Evolutionary conservation across 2,797 vertebrate species (phyloP), one percentile per base, ranked within the genome.

Genomic region (Eremophila alpestris): DNA sequence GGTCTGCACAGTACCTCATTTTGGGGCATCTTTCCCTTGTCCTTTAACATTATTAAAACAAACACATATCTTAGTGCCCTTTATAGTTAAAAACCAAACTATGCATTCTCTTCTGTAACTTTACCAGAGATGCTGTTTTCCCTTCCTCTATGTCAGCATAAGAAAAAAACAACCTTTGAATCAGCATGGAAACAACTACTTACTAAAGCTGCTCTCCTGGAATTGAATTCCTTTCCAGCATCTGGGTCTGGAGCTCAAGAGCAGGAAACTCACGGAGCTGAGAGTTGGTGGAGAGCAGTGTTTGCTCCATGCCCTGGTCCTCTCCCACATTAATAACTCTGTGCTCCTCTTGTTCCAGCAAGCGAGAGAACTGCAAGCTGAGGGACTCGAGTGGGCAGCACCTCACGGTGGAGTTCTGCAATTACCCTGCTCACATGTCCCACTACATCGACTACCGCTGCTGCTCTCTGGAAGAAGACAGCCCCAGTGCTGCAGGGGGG

Each of bases 381-480:
- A 91, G 96, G 86, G 97, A 97, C 26, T 96, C 97, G 3, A 97
- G 96, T 17, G 83, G 93, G 63, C 96, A 97, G 78, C 97, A 98
- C 43, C 78, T 99, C 46, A 96, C 93, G 3, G 23, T 99, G 13
- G 98, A 99, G 97, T 99, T 99, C 97, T 99, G 98, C 97, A 98
- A 60, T 94, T 99, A 99, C 73, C 92, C 98, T 0, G 97, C 98
- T 22, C 95, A 91, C 79, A 95, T 99, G 98, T 98, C 98, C 78
- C 86, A 23, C 46, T 99, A 99, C 23, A 98, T 99, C 22, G 99
- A 99, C 97, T 99, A 98, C 95, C 98, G 99, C 63, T 94, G 86
- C 64, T 99, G 99, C 97, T 96, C 97, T 8, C 93, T 97, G 58
- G 97, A 98, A 43, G 65, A 96, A 11, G 74, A 92, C 7, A 94